A percentile compares a stretch with the other conserved stretches of the same genome.
These are phyloP conservation scores for Hassar affinis DNA, from an alignment of 2,113 vertebrate genomes.

Conservation along the genomic window DNA sequence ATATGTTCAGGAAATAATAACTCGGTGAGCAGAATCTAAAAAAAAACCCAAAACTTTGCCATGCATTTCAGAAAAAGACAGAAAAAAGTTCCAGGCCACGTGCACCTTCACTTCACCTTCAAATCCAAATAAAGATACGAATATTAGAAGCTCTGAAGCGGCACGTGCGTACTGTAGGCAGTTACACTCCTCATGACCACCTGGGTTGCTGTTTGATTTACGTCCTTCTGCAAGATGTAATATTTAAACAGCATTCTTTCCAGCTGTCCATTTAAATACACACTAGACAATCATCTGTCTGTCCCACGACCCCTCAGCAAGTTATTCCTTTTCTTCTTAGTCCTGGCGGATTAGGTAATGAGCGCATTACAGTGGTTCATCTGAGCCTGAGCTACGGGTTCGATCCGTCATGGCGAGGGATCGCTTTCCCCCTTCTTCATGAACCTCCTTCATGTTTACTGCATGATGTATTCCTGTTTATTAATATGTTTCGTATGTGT, in stretches of 20 bases:
- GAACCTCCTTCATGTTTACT: conserved; percentile 8
- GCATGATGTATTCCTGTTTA: conserved; percentile 19
- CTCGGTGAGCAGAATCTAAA: not conserved
- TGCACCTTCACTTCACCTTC: too few relatives aligned
- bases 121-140: not conserved
- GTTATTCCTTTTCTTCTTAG: not conserved
- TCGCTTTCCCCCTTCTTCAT: not conserved
- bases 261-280: not conserved
- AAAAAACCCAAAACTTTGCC: not conserved
- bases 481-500: not conserved
- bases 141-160: not conserved
- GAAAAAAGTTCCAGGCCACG: not conserved
- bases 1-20: not conserved
- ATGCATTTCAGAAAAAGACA: not conserved
- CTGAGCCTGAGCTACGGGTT: conserved; percentile 36
- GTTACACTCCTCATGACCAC: not conserved
- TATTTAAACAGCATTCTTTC: not conserved
- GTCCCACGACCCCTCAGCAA: not conserved
- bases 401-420: conserved; percentile 8
- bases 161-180: not conserved
- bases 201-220: not conserved
- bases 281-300: not conserved
- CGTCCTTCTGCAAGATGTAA: not conserved
- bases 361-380: conserved; percentile 37
- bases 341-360: not conserved